Base-by-base conservation (phyloP, 2,113 vertebrate genomes). In the Cyprinus carpio region DNA sequence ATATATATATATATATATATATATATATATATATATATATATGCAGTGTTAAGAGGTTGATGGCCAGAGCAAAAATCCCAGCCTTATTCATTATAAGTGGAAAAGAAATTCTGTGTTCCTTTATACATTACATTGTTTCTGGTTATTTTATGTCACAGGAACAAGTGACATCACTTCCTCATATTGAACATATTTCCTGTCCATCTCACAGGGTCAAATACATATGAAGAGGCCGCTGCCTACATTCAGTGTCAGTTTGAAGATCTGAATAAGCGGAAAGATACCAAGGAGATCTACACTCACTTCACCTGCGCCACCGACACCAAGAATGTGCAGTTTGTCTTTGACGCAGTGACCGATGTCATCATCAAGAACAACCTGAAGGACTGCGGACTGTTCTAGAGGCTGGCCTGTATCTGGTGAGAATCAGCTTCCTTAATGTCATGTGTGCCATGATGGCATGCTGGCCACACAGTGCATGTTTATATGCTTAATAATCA, bases 321-420 rank as follows among this genome's bases (percentile, higher is more conserved):
- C 92, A 99, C 98, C 77, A 99, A 99, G 96, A 99, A 99, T 69
- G 98, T 99, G 92, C 97, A 99, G 92, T 99, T 99, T 85, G 98
- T 99, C 79, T 99, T 99, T 2, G 98, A 99, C 92, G 98, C 98
- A 15, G 98, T 99, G 92, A 99, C 98, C 85, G 98, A 99, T 87
- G 97, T 99, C 92, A 99, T 99, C 94, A 99, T 99, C 94, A 99
- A 99, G 94, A 99, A 99, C 95, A 99, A 99, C 92, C 96, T 99
- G 89, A 99, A 99, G 93, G 98, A 99, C 94, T 99, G 98, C 90
- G 98, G 98, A 85, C 96, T 99, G 90, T 99, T 99, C 94, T 99
- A 92, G 96, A 90, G 86, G 79, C 51, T 29, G 1, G 1, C 81
- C 62, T 23, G 31, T 29, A 27, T 85, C 75, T 64, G 91, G 92